Conservation (phyloP, 2,797 vertebrate genomes). For the Leuciscus waleckii region DNA sequence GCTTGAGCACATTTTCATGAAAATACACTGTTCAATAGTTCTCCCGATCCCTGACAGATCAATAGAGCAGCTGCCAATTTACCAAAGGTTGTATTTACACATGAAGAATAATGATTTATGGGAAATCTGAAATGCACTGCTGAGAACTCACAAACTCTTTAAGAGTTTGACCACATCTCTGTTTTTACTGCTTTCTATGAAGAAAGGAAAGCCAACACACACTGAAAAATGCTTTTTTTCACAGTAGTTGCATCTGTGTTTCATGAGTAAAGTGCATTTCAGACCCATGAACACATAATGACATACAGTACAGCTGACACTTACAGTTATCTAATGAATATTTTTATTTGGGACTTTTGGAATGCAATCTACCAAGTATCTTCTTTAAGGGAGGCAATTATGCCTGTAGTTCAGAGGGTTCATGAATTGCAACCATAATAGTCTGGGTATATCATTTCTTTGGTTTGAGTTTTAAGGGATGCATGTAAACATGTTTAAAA, state of each 20-base stretch:
- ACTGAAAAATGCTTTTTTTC: background rate
- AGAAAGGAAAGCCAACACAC: background rate
- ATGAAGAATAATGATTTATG: constrained; percentile 24
- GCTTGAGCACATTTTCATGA: background rate
- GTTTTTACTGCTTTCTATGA: background rate
- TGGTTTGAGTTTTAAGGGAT: background rate
- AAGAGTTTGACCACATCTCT: background rate
- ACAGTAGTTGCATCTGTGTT: background rate
- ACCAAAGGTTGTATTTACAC: constrained; percentile 55
- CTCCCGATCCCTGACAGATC: background rate
- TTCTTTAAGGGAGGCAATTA: background rate
- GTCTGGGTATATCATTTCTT: background rate
- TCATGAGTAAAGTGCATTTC: background rate
- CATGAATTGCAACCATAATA: no score
- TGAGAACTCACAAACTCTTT: constrained; percentile 8
- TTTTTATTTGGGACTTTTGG: background rate
- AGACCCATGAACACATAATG: background rate
- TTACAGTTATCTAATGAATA: background rate
- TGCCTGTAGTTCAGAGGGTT: background rate
- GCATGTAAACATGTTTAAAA: background rate
- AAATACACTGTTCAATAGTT: background rate
- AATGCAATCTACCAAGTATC: background rate
- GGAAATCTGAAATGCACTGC: background rate
- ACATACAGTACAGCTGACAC: no score
- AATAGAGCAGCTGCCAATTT: constrained; percentile 37